phyloP scores from a whole-genome alignment of 2,888 invertebrate genomes.

The Neoscelio sp. region DNA sequence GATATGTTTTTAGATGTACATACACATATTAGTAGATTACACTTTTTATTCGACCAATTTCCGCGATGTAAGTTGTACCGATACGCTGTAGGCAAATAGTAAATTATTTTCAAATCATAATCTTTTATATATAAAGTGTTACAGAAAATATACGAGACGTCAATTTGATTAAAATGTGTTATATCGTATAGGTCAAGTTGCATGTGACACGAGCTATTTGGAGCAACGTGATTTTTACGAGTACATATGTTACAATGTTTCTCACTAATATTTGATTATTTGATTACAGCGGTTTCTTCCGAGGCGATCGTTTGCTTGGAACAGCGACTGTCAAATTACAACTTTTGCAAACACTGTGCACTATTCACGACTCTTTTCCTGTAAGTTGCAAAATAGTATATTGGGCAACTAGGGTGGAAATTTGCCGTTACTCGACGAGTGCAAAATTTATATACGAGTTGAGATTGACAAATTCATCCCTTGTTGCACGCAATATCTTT shows the following conservation, averaged over 20 bases:
- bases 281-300: conserved; percentile 94
- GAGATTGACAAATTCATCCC: too few relatives aligned
- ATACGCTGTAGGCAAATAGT: not conserved
- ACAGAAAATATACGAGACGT: not conserved
- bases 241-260: too few relatives aligned
- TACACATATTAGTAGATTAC: not conserved
- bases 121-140: too few relatives aligned
- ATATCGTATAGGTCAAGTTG: conserved; percentile 24
- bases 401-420: too few relatives aligned
- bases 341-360: conserved; percentile 94
- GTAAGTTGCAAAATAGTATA: too few relatives aligned
- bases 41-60: too few relatives aligned
- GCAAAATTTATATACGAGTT: too few relatives aligned
- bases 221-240: conserved; percentile 42
- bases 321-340: conserved; percentile 92
- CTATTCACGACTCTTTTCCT: conserved; percentile 96
- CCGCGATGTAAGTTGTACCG: too few relatives aligned
- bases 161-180: conserved; percentile 9
- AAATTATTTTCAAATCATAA: not conserved
- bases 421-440: too few relatives aligned
- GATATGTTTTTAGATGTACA: conserved; percentile 71
- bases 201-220: conserved; percentile 51
- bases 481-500: too few relatives aligned
- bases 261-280: conserved; percentile 8
- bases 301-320: conserved; percentile 94